Evolutionary conservation across 2,797 vertebrate species (phyloP).

Genomic region (Dallia pectoralis): DNA sequence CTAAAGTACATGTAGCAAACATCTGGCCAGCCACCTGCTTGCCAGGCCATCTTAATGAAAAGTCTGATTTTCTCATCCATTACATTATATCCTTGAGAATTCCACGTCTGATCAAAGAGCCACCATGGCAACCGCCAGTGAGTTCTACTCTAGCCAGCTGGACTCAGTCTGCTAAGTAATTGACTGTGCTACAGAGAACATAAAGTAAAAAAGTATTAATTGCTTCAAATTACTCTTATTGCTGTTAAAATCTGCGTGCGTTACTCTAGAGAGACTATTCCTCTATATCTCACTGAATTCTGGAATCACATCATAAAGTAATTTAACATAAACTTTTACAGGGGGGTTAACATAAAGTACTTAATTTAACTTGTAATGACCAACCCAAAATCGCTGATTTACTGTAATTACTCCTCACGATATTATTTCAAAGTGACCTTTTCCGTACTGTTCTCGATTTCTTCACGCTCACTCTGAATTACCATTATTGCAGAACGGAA

Average conservation of each 20-base stretch:
- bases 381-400: background rate
- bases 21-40: conserved; percentile 42
- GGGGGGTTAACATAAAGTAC: background rate
- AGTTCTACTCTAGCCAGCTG: background rate
- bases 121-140: background rate
- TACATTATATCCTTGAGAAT: conserved; percentile 33
- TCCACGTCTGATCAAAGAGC: background rate
- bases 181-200: background rate
- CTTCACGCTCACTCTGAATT: background rate
- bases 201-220: background rate
- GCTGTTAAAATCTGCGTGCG: background rate
- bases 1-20: conserved; percentile 37
- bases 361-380: background rate
- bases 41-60: conserved; percentile 26
- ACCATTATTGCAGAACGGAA: background rate
- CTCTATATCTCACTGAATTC: background rate
- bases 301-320: background rate
- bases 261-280: background rate
- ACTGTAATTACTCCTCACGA: background rate
- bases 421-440: background rate
- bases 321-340: background rate
- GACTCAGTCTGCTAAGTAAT: background rate
- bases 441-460: background rate
- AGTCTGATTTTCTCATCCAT: conserved; percentile 46
- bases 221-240: background rate